Conservation (phyloP, 2,113 vertebrate species). For the Xenus cinereus region DNA sequence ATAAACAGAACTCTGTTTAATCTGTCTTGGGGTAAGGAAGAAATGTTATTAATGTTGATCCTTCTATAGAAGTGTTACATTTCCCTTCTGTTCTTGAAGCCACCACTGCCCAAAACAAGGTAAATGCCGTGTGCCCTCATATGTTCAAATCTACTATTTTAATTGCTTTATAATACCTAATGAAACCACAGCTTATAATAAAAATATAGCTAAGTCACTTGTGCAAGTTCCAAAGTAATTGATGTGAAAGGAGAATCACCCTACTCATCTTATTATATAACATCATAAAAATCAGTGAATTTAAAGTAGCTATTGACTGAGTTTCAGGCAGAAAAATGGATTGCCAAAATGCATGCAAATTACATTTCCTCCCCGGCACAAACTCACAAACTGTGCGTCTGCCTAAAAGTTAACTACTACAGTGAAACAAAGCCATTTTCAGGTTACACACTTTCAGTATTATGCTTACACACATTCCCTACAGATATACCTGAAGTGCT, state of each 20-base stretch:
- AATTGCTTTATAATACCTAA: neutral
- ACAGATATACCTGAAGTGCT: neutral
- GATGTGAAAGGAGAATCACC: neutral
- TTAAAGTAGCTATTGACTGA: neutral
- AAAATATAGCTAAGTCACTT: neutral
- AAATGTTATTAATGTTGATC: neutral
- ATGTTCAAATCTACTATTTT: neutral
- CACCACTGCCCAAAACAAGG: neutral
- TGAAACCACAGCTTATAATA: neutral
- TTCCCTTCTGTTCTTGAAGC: neutral
- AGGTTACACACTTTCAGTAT: neutral
- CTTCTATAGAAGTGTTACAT: neutral
- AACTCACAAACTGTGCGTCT: neutral
- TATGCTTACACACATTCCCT: neutral
- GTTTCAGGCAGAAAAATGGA: neutral
- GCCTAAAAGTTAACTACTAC: neutral
- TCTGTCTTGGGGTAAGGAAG: neutral
- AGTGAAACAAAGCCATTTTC: neutral
- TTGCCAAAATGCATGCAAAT: neutral
- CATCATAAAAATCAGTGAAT: neutral
- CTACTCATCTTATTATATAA: fast-evolving
- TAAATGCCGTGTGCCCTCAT: neutral
- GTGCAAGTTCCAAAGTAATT: neutral
- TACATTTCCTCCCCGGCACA: neutral
- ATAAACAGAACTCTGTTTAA: neutral